Percentiles rank a stretch among this genome's conserved stretches.
These are phyloP conservation scores for Lepidothrix coronata DNA, from an alignment of 2,113 vertebrate species.

Conservation along the genomic window DNA sequence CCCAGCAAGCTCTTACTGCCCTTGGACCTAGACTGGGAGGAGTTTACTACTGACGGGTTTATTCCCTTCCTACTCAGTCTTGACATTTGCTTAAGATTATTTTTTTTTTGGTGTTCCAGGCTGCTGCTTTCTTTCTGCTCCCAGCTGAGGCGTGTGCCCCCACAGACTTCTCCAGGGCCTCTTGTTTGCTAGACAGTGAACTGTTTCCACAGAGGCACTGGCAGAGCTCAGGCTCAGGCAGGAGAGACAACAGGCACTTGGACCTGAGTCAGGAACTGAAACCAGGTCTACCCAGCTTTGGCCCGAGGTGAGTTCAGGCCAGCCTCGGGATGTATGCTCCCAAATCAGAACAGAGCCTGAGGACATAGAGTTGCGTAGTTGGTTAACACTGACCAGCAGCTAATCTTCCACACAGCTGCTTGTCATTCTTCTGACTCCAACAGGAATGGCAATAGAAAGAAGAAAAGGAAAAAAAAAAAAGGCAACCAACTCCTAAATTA, in stretches of 20 bases:
- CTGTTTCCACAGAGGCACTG: neutral
- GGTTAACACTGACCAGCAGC: neutral
- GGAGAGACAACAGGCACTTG: neutral
- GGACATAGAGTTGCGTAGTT: neutral
- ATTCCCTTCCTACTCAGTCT: neutral
- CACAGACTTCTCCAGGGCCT: neutral
- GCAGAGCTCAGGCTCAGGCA: neutral
- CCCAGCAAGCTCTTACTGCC: neutral
- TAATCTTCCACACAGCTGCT: neutral
- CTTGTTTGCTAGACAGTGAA: neutral
- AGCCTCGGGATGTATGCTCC: neutral
- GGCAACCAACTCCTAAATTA: neutral
- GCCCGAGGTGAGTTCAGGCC: neutral
- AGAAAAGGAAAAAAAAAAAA: neutral
- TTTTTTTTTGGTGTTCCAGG: neutral
- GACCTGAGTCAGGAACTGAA: neutral
- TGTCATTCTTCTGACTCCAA: neutral
- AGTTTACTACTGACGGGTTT: neutral
- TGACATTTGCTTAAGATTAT: neutral
- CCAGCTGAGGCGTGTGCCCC: neutral
- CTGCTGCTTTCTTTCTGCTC: neutral
- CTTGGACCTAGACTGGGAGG: neutral
- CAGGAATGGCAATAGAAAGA: neutral
- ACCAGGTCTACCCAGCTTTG: neutral
- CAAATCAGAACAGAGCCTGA: neutral